Conservation (phyloP, 2,797 vertebrate species). For the Brachymystax lenok region DNA sequence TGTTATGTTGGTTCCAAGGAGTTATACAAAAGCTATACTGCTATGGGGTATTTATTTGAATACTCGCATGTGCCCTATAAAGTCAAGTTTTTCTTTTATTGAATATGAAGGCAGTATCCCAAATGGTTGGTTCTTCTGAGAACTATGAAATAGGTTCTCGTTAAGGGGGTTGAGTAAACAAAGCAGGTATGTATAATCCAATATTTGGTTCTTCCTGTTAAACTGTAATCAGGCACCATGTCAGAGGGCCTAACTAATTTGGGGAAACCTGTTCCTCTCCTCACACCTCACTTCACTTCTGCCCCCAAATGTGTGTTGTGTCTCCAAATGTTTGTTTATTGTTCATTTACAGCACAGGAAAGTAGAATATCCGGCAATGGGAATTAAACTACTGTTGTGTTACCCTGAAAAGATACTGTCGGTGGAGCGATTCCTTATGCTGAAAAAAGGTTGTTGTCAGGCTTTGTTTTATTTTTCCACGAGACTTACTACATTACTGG, state of each 20-base stretch:
- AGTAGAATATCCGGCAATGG: background rate
- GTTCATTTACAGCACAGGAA: background rate
- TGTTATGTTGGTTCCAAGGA: constrained; percentile 27
- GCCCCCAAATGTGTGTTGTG: background rate
- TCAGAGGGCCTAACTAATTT: constrained; percentile 25
- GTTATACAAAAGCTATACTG: constrained; percentile 27
- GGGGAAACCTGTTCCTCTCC: background rate
- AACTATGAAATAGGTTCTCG: constrained; percentile 63
- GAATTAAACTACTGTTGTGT: background rate
- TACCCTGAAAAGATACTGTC: background rate
- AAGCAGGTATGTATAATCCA: constrained; percentile 34
- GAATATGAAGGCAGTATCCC: constrained; percentile 35
- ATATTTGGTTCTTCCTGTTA: constrained; percentile 45
- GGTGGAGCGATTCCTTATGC: background rate
- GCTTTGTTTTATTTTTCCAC: constrained; percentile 15
- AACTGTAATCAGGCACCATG: constrained; percentile 19
- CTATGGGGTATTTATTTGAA: constrained; percentile 37
- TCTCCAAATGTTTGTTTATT: background rate
- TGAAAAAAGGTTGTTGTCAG: background rate
- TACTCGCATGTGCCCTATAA: constrained; percentile 33
- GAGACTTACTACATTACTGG: constrained; percentile 7
- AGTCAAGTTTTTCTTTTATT: constrained; percentile 38
- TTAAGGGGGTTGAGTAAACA: constrained; percentile 36
- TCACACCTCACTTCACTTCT: background rate
- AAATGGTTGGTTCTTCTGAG: constrained; percentile 28